Evolutionary conservation across 2,888 invertebrate genomes (phyloP), one percentile per base, ranked within the genome.

Genomic region (Himalopsyche tibetana): DNA sequence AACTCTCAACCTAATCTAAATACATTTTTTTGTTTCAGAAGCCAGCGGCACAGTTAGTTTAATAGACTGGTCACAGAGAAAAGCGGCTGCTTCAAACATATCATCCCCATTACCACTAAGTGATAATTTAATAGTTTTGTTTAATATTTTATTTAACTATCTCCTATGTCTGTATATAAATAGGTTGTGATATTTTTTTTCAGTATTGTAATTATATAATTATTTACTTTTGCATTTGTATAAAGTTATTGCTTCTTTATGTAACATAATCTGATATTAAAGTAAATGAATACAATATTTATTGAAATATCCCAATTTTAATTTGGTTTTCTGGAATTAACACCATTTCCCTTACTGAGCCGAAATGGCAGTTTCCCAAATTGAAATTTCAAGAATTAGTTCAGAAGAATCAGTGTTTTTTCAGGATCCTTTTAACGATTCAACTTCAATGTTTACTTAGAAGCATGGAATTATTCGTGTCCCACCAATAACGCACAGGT

Each of bases 61-160:
- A 38, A 86, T 88, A 36, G 88, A 88, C 79, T 88, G 82, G 85
- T 85, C 88, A 12, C 88, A 88, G 40, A 87, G 87, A 63, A 88
- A 88, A 40, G 83, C 85, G 19, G 82, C 85, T 17, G 85, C 87
- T 80, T 82, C 85, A 82, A 87, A 85, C 87, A 87, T 87, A 87
- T 87, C 87, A 87, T 82, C 86, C 40, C 51, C 55, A 40, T 83
- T 74, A 80, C 42, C 51, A 11, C 80, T 55, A 51, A 85, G 85
- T 88, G 86, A 85, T 85, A 87, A 82, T 74, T 79, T 85, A 85
- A 84, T 87, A 38, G 51, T 84, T 74, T 80, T 84, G 38, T 85
- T 85, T 55, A 85, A 81, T 84, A 84, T 82, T 38, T 55, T 74
- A 38, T 80, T 86, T 55, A 82, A 81, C 19, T 69, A 69, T 84